These are phyloP conservation scores for Dastarcus helophoroides DNA, from an alignment of 2,888 invertebrate genomes.

Conservation along the genomic window DNA sequence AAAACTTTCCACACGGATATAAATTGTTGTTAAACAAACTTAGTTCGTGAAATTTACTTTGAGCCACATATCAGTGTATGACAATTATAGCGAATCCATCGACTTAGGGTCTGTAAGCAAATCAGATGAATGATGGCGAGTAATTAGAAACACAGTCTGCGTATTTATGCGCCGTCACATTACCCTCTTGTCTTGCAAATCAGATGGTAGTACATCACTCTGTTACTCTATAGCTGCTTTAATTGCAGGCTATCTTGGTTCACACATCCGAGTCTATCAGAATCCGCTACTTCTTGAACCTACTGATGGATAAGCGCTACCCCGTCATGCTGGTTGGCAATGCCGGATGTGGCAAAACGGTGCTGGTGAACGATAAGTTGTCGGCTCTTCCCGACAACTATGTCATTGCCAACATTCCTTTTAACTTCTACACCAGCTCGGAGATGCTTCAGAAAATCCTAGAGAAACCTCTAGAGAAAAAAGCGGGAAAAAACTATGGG, in stretches of 20 bases:
- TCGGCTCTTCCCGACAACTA: slow-evolving; percentile 71
- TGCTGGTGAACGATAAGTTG: slow-evolving; percentile 60
- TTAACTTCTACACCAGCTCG: slow-evolving; percentile 92
- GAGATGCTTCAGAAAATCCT: slow-evolving; percentile 88
- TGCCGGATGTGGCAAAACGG: slow-evolving; percentile 91
- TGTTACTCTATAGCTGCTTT: too few relatives aligned
- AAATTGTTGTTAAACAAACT: too few relatives aligned
- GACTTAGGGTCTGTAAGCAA: too few relatives aligned
- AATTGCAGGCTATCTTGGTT: slow-evolving; percentile 74
- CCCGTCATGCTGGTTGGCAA: slow-evolving; percentile 93
- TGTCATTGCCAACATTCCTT: slow-evolving; percentile 83
- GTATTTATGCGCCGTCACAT: too few relatives aligned
- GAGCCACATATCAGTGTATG: too few relatives aligned
- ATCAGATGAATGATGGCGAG: too few relatives aligned
- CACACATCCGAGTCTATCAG: slow-evolving; percentile 90
- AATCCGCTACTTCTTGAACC: slow-evolving; percentile 77
- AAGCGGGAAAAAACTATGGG: slow-evolving; percentile 84
- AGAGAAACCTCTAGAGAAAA: slow-evolving; percentile 92
- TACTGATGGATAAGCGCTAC: slow-evolving; percentile 76
- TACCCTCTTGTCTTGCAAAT: too few relatives aligned
- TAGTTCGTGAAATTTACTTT: too few relatives aligned
- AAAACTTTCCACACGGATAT: too few relatives aligned
- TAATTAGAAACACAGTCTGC: too few relatives aligned
- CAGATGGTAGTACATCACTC: too few relatives aligned
- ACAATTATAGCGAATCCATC: too few relatives aligned